Evolutionary conservation across 2,113 vertebrate species (phyloP), one percentile per base, ranked within the genome.

Genomic region (Erythrocebus patas): DNA sequence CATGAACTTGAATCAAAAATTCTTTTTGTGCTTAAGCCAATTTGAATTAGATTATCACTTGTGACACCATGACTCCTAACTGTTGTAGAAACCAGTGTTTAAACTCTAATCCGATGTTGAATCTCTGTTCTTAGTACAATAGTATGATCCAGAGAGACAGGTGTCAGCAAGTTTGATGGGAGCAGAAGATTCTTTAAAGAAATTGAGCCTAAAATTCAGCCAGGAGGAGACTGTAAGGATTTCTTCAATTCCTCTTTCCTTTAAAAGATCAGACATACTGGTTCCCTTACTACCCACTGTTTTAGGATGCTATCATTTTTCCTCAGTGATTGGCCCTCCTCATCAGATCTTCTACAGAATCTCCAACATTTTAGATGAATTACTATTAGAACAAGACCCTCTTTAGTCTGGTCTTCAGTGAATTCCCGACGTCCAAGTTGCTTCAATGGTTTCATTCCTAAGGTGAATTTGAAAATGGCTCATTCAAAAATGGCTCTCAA

Each of bases 401-500:
- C 79, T 80, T 84, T 25, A 75, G 57, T 43, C n/a, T 59, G 52
- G 25, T 40, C 38, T 73, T 86, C 22, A 25, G 14, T 18, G 38
- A 93, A n/a, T 93, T 57, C 73, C 11, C 27, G 57, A 79, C 17
- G 55, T 5, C 68, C 43, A 38, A 40, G 40, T 75, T 14, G 32
- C n/a, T 96, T 75, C 61, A 78, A 50, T 23, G 59, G 9, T 75
- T 18, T 76, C 13, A 61, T 75, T 85, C 89, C 78, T 57, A 61
- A 89, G 12, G 10, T 57, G 45, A 68, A 35, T 85, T 87, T 80
- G 92, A 96, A 97, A 96, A 83, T 20, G 61, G 22, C 75, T 86
- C 83, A 17, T 92, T 97, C 32, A n/a, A 96, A 96, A 93, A 22
- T 32, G 68, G 48, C 45, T 83, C 92, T 90, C 52, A 68, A 66